Conservation (phyloP, 2,888 invertebrate species). For the Chymomyza procnemis region DNA sequence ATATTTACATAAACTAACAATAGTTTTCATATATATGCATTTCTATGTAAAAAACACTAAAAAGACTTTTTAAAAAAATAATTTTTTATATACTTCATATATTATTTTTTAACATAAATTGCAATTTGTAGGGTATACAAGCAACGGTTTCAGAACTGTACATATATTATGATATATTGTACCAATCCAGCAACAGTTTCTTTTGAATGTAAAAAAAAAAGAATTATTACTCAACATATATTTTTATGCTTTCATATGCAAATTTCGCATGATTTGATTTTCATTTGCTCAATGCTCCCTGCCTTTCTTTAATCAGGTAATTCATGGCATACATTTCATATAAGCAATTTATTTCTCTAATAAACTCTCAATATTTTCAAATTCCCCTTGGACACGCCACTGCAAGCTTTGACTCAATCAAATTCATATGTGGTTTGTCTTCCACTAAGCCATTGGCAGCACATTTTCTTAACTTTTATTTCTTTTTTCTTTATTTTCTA, state of each 20-base stretch:
- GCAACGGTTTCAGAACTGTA: too few species aligned
- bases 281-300: background rate
- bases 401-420: constrained; percentile 1
- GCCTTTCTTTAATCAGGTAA: background rate
- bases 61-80: too few species aligned
- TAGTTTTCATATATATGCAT: too few species aligned
- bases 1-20: too few species aligned
- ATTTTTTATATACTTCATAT: too few species aligned
- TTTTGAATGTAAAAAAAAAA: too few species aligned
- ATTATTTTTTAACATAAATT: too few species aligned
- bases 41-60: too few species aligned
- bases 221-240: background rate
- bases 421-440: constrained; percentile 15
- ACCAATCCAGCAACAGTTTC: too few species aligned
- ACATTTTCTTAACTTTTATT: background rate
- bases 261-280: background rate
- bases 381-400: background rate
- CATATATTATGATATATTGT: too few species aligned
- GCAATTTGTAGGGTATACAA: too few species aligned
- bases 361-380: background rate
- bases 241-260: background rate
- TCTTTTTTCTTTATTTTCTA: background rate
- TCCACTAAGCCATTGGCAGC: constrained; percentile 6
- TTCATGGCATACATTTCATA: background rate
- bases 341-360: background rate